Evolutionary conservation across 2,888 invertebrate genomes (phyloP).

Genomic region (Ethmia dodecea): DNA sequence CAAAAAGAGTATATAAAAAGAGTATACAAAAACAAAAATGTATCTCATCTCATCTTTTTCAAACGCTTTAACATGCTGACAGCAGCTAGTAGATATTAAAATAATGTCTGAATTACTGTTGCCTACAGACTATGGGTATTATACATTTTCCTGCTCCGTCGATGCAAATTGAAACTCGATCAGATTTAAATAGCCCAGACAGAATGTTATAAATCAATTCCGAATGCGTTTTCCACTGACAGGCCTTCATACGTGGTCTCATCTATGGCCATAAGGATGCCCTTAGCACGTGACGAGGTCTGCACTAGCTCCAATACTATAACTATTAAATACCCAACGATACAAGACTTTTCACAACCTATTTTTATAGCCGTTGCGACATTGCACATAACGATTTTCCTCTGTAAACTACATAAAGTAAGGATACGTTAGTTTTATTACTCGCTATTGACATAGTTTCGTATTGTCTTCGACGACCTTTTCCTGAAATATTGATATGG

Average conservation of each 20-base stretch:
- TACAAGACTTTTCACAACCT: constrained; percentile 38
- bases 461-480: too few species aligned
- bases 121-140: too few species aligned
- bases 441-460: not conserved
- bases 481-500: not conserved
- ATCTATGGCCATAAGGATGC: constrained; percentile 57
- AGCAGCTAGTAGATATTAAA: too few species aligned
- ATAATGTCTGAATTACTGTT: too few species aligned
- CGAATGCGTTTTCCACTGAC: constrained; percentile 41
- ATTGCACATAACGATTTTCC: constrained; percentile 44
- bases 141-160: too few species aligned
- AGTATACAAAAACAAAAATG: too few species aligned
- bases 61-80: too few species aligned
- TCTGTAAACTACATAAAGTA: constrained; percentile 11
- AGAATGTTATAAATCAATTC: constrained; percentile 50
- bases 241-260: constrained; percentile 41
- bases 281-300: constrained; percentile 68
- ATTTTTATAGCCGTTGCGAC: constrained; percentile 51
- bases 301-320: constrained; percentile 13
- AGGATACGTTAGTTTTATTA: not conserved
- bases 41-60: too few species aligned
- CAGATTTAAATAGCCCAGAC: too few species aligned
- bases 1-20: too few species aligned
- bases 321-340: too few species aligned
- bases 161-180: too few species aligned